Evolutionary conservation across 2,113 vertebrate species (phyloP), one percentile per base, ranked within the genome.

Genomic region (Gobio gobio): DNA sequence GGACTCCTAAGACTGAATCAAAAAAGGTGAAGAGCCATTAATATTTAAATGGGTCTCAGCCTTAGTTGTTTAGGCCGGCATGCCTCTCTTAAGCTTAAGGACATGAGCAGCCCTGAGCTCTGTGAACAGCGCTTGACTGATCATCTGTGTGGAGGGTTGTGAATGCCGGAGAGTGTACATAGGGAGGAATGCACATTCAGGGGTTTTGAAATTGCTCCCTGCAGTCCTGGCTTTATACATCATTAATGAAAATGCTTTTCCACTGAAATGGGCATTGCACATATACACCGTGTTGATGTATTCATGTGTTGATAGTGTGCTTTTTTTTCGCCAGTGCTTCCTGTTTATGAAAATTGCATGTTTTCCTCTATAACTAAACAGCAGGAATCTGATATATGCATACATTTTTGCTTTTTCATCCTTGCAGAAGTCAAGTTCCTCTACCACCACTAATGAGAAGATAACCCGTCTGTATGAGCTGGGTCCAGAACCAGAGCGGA

Each of bases 371-470:
- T 29, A 13, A 68, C 24, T 79, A 45, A 56, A 68, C 75, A 43
- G 36, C 47, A 70, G 64, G 1, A 79, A 70, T 83, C 54, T 61
- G 47, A 47, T 61, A 22, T 43, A 33, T 66, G 3, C 10, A 5
- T 47, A 36, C 24, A n/a, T 73, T 72, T 47, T 18, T 36, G n/a
- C 5, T 58, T 8, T 5, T 78, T 64, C 13, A 88, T 20, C 84
- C 73, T 87, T 85, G 86, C 86, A 99, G 98, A 99, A 99, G 94
- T 98, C 97, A 33, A 99, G 94, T 88, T 99, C 98, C 63, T 99
- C 98, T 87, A 99, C 98, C 10, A 99, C 97, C 89, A 99, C 98
- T 87, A 99, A 98, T 70, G 98, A 99, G 93, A 99, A 99, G 93
- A 99, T 99, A 91, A 99, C 97, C 74, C 98, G 98, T 64, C 94